A percentile compares a stretch with the other conserved stretches of the same genome.
Evolutionary conservation across 2,113 vertebrate genomes (phyloP).

Genomic region (Hystrix brachyura): DNA sequence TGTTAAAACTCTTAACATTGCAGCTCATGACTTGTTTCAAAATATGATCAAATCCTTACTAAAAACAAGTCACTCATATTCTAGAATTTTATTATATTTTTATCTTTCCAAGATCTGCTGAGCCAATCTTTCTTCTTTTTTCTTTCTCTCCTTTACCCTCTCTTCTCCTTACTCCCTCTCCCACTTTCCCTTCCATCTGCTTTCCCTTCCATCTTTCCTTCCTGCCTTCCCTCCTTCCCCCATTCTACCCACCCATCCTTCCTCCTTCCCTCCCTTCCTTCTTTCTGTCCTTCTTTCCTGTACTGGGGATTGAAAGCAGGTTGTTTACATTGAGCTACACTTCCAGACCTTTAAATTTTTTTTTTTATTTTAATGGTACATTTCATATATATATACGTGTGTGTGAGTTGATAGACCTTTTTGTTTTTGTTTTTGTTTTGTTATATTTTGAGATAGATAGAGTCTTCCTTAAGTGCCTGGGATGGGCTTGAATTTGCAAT

Average conservation of each 20-base stretch:
- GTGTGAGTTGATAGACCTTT: too few relatives aligned
- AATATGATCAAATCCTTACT: slow-evolving; percentile 24
- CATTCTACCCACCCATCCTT: background rate
- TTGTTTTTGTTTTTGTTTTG: background rate
- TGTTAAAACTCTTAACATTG: slow-evolving; percentile 43
- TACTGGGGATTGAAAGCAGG: background rate
- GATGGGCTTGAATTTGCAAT: background rate
- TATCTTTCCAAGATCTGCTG: slow-evolving; percentile 51
- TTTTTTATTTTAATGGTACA: too few relatives aligned
- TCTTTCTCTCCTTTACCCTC: background rate
- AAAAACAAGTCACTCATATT: slow-evolving; percentile 1
- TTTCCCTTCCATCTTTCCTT: background rate
- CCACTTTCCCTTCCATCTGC: background rate
- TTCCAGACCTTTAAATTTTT: background rate
- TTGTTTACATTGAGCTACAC: background rate
- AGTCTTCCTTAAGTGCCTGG: background rate
- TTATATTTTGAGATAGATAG: background rate
- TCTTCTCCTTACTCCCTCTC: background rate
- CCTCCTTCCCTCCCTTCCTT: background rate
- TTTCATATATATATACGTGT: too few relatives aligned
- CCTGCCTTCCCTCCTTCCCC: background rate
- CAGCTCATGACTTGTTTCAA: slow-evolving; percentile 54
- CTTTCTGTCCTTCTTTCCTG: background rate
- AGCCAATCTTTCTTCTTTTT: background rate
- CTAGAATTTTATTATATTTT: slow-evolving; percentile 32